Evolutionary conservation across 2,888 invertebrate species (phyloP).

Genomic region (Nephrotoma guestfalica): DNA sequence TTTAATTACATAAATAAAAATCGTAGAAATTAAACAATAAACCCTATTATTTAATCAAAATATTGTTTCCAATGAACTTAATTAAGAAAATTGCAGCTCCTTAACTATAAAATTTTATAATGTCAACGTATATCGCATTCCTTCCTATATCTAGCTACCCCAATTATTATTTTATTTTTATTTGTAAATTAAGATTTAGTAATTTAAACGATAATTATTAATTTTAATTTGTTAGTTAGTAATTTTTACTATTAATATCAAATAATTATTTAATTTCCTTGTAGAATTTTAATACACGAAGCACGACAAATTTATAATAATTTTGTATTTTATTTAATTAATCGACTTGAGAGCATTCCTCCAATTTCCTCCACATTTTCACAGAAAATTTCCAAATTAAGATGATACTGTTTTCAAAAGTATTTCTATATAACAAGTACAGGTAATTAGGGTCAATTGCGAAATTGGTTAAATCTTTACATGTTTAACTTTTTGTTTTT

Average conservation of each 20-base stretch:
- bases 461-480: too few species aligned
- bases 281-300: not conserved
- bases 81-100: not conserved
- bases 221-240: not conserved
- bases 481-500: too few species aligned
- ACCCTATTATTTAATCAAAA: not conserved
- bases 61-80: not conserved
- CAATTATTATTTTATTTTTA: not conserved
- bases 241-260: not conserved
- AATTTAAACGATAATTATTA: not conserved
- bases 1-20: not conserved
- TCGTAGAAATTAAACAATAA: not conserved
- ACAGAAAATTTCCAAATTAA: too few species aligned
- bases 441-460: too few species aligned
- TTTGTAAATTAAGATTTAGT: not conserved
- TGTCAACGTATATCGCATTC: not conserved
- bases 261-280: not conserved
- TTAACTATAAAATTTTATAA: not conserved
- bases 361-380: too few species aligned
- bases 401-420: too few species aligned
- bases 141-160: not conserved
- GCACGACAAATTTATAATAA: not conserved
- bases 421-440: too few species aligned
- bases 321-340: too few species aligned
- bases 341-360: too few species aligned